These are phyloP conservation scores for Macropodus opercularis DNA, from an alignment of 2,797 vertebrate genomes.

Conservation along the genomic window DNA sequence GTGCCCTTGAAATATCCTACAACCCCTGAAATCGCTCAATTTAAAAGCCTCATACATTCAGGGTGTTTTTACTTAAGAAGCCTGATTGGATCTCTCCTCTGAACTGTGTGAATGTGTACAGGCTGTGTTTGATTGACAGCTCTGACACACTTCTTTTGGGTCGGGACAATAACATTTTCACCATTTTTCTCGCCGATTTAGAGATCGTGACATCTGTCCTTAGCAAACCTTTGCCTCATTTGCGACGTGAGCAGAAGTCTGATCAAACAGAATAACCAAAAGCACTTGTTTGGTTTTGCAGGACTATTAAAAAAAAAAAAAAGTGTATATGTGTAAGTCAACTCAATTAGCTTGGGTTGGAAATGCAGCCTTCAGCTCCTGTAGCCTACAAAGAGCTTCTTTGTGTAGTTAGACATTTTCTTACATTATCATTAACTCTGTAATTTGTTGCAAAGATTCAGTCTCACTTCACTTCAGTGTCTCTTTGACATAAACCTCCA, in stretches of 20 bases:
- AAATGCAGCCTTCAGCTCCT: neutral
- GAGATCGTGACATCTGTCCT: neutral
- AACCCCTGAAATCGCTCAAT: neutral
- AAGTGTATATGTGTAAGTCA: too few relatives aligned
- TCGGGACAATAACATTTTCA: neutral
- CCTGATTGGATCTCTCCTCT: neutral
- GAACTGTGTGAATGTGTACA: neutral
- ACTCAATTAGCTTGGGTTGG: neutral
- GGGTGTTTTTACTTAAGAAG: neutral
- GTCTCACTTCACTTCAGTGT: neutral
- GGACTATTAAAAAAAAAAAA: too few relatives aligned
- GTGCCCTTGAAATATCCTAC: neutral
- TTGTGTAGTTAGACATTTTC: neutral
- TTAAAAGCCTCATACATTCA: neutral
- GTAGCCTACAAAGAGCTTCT: neutral
- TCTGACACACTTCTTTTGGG: neutral
- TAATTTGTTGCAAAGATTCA: neutral
- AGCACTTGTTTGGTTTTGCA: neutral
- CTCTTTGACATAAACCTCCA: neutral
- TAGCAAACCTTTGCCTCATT: neutral
- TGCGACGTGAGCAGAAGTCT: neutral
- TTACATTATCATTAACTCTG: neutral
- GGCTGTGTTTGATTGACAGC: neutral
- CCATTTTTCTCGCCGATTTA: neutral
- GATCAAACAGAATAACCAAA: neutral